These are phyloP conservation scores for Litoditis marina DNA, from an alignment of 2,888 invertebrate species.

Conservation along the genomic window DNA sequence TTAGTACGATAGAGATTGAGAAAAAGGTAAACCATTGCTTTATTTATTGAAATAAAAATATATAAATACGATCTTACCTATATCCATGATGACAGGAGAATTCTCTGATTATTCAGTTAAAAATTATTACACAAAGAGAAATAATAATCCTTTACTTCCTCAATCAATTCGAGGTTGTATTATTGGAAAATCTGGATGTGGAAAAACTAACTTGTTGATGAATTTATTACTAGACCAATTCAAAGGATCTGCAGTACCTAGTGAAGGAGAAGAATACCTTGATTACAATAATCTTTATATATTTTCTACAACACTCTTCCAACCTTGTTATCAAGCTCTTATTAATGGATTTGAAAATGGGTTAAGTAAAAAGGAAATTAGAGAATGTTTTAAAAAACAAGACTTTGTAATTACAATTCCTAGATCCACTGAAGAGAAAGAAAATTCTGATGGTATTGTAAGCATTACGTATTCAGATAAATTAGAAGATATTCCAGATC, in stretches of 20 bases:
- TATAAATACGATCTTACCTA: neutral
- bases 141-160: slow-evolving; percentile 21
- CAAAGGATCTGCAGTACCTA: no score
- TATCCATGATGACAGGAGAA: neutral
- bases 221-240: no score
- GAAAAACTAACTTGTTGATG: slow-evolving; percentile 44
- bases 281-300: slow-evolving; percentile 43
- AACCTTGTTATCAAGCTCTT: slow-evolving; percentile 39
- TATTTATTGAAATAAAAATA: slow-evolving; percentile 8
- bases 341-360: slow-evolving; percentile 33
- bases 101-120: slow-evolving; percentile 12
- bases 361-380: slow-evolving; percentile 36
- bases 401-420: slow-evolving; percentile 10
- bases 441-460: slow-evolving; percentile 18
- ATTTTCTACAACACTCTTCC: slow-evolving; percentile 42
- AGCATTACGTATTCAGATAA: slow-evolving; percentile 13
- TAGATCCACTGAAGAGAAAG: slow-evolving; percentile 25
- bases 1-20: slow-evolving; percentile 14
- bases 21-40: slow-evolving; percentile 17
- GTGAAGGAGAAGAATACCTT: slow-evolving; percentile 28
- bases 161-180: slow-evolving; percentile 44
- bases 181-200: slow-evolving; percentile 44
- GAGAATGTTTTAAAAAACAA: slow-evolving; percentile 15
- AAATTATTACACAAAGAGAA: slow-evolving; percentile 14
- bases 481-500: slow-evolving; percentile 39